Evolutionary conservation across 2,113 vertebrate genomes (phyloP).

Genomic region (Bubo scandiacus): DNA sequence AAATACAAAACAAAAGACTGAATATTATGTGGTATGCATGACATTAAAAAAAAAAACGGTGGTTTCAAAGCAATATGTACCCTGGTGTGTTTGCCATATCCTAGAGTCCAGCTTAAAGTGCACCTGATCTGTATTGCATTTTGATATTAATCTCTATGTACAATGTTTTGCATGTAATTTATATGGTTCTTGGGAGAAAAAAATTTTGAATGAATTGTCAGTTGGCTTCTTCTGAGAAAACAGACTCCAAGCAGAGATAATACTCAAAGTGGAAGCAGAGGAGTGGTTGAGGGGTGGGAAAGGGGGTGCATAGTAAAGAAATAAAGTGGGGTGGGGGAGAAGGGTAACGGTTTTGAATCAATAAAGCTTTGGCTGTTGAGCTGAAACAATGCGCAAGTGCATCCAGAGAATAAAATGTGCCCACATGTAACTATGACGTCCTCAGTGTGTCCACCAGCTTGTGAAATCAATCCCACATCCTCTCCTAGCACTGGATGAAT

Average conservation of each 20-base stretch:
- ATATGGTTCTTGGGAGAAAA: slow-evolving; percentile 70
- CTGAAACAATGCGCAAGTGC: slow-evolving; percentile 61
- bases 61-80: slow-evolving; percentile 70
- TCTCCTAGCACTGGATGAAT: neutral
- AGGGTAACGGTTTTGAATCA: slow-evolving; percentile 48
- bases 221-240: slow-evolving; percentile 45
- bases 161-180: slow-evolving; percentile 83
- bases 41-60: slow-evolving; percentile 57
- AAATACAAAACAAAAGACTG: slow-evolving; percentile 66
- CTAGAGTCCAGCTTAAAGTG: slow-evolving; percentile 70
- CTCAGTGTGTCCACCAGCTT: slow-evolving; percentile 14
- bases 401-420: slow-evolving; percentile 75
- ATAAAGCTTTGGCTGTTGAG: slow-evolving; percentile 75
- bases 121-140: slow-evolving; percentile 77
- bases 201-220: slow-evolving; percentile 47
- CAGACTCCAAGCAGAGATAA: slow-evolving; percentile 29
- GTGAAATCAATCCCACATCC: neutral
- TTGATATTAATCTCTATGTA: slow-evolving; percentile 81
- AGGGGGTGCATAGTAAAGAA: neutral
- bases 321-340: neutral
- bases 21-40: slow-evolving; percentile 79
- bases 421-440: slow-evolving; percentile 48
- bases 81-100: slow-evolving; percentile 72
- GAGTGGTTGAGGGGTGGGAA: neutral
- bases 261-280: slow-evolving; percentile 1